Conservation (phyloP, 2,888 invertebrate species). For the Campoletis raptor region DNA sequence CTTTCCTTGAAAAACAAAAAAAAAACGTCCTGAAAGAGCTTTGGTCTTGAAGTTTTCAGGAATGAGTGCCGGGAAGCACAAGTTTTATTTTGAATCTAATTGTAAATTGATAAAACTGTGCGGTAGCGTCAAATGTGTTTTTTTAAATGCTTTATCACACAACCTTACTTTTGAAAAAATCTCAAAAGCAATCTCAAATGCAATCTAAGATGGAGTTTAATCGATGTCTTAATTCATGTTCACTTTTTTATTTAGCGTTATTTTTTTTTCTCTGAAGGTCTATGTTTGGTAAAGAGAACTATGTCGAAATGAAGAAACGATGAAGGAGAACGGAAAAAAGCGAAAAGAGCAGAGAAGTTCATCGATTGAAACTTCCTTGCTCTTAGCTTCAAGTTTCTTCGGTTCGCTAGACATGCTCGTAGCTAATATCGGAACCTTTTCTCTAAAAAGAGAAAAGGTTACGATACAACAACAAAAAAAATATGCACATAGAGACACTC, state of each 20-base stretch:
- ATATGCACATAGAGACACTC: constrained; percentile 20
- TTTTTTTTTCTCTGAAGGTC: not conserved
- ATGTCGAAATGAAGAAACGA: constrained; percentile 1
- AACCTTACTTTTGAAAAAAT: not conserved
- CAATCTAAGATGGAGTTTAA: not conserved
- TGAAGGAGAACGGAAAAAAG: not conserved
- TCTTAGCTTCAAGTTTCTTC: constrained; percentile 29
- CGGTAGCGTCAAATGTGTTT: too few species aligned
- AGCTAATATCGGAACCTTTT: constrained; percentile 18
- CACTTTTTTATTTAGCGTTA: not conserved
- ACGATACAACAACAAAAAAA: not conserved
- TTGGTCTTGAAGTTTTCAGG: too few species aligned
- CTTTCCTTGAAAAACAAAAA: too few species aligned
- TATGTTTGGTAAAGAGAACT: not conserved
- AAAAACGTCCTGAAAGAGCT: too few species aligned
- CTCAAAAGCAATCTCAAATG: too few species aligned
- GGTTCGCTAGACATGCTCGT: constrained; percentile 14
- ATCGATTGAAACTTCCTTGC: constrained; percentile 26
- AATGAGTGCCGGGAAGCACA: too few species aligned
- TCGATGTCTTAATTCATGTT: not conserved
- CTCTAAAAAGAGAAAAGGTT: not conserved
- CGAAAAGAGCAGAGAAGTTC: not conserved
- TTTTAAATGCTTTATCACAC: too few species aligned
- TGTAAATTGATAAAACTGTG: too few species aligned
- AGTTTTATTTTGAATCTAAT: too few species aligned